These are phyloP conservation scores for Cnemophilus loriae DNA, from an alignment of 2,113 vertebrate genomes.

Conservation along the genomic window DNA sequence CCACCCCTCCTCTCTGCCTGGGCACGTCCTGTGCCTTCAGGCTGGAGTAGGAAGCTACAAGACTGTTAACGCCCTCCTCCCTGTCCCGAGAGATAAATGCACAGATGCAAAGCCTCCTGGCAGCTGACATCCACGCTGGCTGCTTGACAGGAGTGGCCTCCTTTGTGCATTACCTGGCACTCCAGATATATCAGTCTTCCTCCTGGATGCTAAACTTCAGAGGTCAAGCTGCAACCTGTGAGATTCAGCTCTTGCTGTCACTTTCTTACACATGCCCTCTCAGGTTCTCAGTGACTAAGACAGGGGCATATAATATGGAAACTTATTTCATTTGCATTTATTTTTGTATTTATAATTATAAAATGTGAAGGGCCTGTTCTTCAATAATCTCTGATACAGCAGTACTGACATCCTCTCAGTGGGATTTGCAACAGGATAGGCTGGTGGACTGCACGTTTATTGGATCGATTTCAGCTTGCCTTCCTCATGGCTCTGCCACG, in stretches of 20 bases:
- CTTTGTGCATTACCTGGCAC: background rate
- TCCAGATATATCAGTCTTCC: background rate
- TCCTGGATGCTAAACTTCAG: background rate
- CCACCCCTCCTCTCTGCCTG: background rate
- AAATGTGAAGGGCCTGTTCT: background rate
- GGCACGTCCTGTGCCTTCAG: background rate
- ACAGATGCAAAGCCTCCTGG: background rate
- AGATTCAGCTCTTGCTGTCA: background rate
- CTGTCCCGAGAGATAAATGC: background rate
- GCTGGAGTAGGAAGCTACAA: background rate
- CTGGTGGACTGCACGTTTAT: background rate
- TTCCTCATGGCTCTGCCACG: background rate
- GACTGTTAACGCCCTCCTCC: background rate
- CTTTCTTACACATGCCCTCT: background rate
- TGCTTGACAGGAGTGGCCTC: background rate
- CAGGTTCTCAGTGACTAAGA: background rate
- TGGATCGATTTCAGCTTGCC: background rate
- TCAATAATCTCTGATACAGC: background rate
- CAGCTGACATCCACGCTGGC: background rate
- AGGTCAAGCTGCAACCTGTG: background rate
- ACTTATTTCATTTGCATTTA: background rate
- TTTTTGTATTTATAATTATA: background rate
- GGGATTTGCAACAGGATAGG: constrained; percentile 21
- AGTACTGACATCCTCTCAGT: background rate
- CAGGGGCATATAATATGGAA: background rate